These are phyloP conservation scores for Catharus fuscescens DNA, from an alignment of 2,113 vertebrate genomes.

Conservation along the genomic window DNA sequence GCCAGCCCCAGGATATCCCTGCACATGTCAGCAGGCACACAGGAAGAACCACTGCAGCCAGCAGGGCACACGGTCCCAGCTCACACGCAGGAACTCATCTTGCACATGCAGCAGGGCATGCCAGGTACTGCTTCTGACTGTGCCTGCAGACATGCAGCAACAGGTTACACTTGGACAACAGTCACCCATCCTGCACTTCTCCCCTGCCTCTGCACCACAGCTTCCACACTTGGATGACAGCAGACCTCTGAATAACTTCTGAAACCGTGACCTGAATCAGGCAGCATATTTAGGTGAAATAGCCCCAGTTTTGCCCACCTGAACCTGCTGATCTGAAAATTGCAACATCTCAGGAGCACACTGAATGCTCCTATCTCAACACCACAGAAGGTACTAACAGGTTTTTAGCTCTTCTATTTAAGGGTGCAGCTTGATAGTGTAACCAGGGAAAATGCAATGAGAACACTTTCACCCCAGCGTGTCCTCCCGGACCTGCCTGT, in stretches of 20 bases:
- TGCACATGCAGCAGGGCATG: not conserved
- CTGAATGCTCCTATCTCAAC: not conserved
- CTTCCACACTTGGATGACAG: not conserved
- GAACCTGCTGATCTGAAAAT: not conserved
- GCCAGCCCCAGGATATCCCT: not conserved
- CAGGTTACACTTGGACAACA: not conserved
- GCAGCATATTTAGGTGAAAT: not conserved
- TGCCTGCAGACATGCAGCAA: not conserved
- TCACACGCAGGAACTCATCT: not conserved
- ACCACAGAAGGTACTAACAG: fast-evolving
- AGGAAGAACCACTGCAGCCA: fast-evolving
- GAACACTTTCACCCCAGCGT: fast-evolving
- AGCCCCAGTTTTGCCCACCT: not conserved
- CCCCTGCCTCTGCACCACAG: not conserved
- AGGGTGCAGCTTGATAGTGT: not conserved
- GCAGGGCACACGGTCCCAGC: fast-evolving
- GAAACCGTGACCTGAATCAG: not conserved
- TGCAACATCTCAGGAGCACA: not conserved
- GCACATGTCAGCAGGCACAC: not conserved
- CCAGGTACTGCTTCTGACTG: not conserved
- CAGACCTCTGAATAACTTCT: not conserved
- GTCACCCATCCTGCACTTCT: not conserved
- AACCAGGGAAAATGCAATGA: not conserved
- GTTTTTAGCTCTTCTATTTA: not conserved
- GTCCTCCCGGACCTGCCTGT: not conserved